phyloP scores from a whole-genome alignment of 2,797 vertebrate species.

The Ara ararauna region DNA sequence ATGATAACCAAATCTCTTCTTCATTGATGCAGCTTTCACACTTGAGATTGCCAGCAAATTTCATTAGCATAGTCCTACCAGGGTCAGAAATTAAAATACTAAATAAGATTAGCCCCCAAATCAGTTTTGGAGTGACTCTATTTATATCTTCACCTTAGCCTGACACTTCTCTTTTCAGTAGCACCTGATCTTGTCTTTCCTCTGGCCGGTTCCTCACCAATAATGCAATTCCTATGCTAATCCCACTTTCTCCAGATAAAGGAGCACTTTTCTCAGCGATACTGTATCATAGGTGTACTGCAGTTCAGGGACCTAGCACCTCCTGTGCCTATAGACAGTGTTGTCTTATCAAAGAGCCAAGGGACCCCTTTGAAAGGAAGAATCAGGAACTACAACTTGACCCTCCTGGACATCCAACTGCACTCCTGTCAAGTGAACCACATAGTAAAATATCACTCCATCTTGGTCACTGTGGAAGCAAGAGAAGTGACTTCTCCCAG shows the following conservation, averaged over 20 bases:
- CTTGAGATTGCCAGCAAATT: slow-evolving; percentile 31
- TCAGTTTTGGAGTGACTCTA: slow-evolving; percentile 17
- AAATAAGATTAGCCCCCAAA: slow-evolving; percentile 39
- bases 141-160: slow-evolving; percentile 10
- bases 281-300: background rate
- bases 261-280: background rate
- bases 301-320: background rate
- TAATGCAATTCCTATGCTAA: background rate
- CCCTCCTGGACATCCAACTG: background rate
- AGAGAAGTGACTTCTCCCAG: background rate
- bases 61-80: slow-evolving; percentile 9
- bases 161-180: background rate
- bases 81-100: slow-evolving; percentile 61
- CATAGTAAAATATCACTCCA: background rate
- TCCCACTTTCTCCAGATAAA: background rate
- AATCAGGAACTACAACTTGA: background rate
- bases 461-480: background rate
- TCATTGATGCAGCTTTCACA: slow-evolving; percentile 31
- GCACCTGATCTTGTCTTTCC: background rate
- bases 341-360: background rate
- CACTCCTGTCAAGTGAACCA: fast-evolving
- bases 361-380: background rate
- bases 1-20: slow-evolving; percentile 1
- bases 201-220: background rate
- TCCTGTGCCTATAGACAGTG: background rate